Evolutionary conservation across 2,888 invertebrate genomes (phyloP).

Genomic region (Cephonodes hylas): DNA sequence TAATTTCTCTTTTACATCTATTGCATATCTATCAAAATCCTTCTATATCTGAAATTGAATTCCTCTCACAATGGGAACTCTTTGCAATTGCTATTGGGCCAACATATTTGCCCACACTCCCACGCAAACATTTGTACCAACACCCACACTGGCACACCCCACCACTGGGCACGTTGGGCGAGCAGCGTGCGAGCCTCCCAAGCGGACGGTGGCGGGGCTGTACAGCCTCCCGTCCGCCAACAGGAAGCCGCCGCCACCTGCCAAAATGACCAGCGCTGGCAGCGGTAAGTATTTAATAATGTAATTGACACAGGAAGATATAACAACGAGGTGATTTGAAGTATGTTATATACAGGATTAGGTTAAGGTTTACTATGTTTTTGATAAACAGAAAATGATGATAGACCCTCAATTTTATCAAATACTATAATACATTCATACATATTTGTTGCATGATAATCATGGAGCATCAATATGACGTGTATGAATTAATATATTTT

Average conservation of each 20-base stretch:
- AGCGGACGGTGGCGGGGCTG: conserved; percentile 57
- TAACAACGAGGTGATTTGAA: too few relatives aligned
- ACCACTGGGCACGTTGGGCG: not conserved
- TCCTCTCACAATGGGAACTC: not conserved
- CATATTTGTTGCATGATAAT: too few relatives aligned
- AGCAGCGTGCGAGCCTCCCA: conserved; percentile 64
- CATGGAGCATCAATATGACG: too few relatives aligned
- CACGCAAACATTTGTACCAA: not conserved
- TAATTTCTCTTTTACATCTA: too few relatives aligned
- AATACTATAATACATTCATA: too few relatives aligned
- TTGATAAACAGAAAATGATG: too few relatives aligned
- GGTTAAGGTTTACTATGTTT: too few relatives aligned
- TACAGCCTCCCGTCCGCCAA: conserved; percentile 60
- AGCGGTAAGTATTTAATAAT: conserved; percentile 51
- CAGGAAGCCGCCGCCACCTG: conserved; percentile 68
- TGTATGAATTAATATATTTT: too few relatives aligned
- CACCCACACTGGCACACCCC: not conserved
- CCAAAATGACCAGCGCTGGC: conserved; percentile 53
- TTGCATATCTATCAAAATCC: too few relatives aligned
- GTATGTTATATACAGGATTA: too few relatives aligned
- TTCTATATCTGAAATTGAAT: too few relatives aligned
- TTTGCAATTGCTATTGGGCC: not conserved
- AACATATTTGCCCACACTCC: not conserved
- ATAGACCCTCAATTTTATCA: too few relatives aligned
- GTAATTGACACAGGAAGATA: not conserved